These are phyloP conservation scores for Takifugu rubripes DNA, from an alignment of 2,797 vertebrate genomes.

Conservation along the genomic window DNA sequence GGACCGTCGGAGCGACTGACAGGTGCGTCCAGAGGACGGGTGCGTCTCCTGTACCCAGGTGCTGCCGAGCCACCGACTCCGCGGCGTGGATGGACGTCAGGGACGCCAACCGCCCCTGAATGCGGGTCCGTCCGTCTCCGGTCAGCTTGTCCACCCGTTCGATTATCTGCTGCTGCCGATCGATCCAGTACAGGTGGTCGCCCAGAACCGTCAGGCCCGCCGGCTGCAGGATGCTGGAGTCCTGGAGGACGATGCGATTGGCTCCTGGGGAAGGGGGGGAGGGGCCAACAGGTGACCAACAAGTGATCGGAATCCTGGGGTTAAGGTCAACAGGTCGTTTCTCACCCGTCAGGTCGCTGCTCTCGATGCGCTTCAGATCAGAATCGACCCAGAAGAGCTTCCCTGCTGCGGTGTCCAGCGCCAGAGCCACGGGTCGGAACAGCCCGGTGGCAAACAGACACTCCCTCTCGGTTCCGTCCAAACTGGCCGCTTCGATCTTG, in stretches of 20 bases:
- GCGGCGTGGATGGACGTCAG: conserved; percentile 97
- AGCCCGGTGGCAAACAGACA: conserved; percentile 92
- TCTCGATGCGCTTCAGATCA: conserved; percentile 93
- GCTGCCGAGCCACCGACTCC: conserved; percentile 83
- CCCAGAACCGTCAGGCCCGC: conserved; percentile 94
- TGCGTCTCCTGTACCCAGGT: conserved; percentile 83
- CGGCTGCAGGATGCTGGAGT: conserved; percentile 96
- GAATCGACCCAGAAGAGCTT: conserved; percentile 97
- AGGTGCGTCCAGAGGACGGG: no score
- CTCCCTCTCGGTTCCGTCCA: conserved; percentile 94
- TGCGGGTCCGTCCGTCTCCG: conserved; percentile 90
- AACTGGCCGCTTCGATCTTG: conserved; percentile 91
- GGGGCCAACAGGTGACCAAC: no score
- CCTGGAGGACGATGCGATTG: conserved; percentile 91
- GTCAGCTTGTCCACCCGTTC: conserved; percentile 94
- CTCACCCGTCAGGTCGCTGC: conserved; percentile 96
- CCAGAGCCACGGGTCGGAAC: conserved; percentile 88
- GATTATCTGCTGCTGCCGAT: conserved; percentile 98
- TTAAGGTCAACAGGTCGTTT: no score
- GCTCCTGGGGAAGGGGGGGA: conserved; percentile 75
- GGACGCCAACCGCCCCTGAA: conserved; percentile 91
- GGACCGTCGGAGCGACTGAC: no score
- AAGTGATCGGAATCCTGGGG: no score
- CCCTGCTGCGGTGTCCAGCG: conserved; percentile 89
- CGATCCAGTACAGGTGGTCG: conserved; percentile 96